A percentile compares a stretch with the other conserved stretches of the same genome.
Evolutionary conservation across 2,797 vertebrate species (phyloP).

Genomic region (Danio choprae): DNA sequence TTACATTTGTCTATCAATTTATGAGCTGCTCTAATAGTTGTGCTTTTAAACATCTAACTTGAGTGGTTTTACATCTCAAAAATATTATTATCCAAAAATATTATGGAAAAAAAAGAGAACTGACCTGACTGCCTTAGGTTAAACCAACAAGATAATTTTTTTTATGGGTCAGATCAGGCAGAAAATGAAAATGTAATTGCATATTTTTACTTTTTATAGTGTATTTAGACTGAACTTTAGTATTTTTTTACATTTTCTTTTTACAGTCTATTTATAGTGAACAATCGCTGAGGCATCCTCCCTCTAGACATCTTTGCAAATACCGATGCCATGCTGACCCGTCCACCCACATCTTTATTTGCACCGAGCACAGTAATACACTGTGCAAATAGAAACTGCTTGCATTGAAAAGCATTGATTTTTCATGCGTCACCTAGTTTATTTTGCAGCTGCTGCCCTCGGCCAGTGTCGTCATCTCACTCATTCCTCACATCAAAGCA

Average conservation of each 20-base stretch:
- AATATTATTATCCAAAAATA: background rate
- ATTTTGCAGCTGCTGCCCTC: conserved; percentile 43
- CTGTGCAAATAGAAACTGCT: conserved; percentile 43
- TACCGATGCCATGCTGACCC: conserved; percentile 42
- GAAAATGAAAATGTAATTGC: background rate
- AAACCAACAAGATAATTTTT: no score
- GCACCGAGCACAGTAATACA: conserved; percentile 13
- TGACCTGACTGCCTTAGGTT: background rate
- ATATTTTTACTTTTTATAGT: background rate
- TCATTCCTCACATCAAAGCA: conserved; percentile 32
- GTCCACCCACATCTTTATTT: conserved; percentile 21
- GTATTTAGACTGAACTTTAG: background rate
- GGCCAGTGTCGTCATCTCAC: conserved; percentile 24
- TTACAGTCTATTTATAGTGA: background rate
- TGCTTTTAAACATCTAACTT: background rate
- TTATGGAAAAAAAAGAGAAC: background rate
- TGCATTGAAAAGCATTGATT: conserved; percentile 59
- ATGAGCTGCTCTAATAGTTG: no score
- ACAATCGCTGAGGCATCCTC: background rate
- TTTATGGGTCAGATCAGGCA: background rate
- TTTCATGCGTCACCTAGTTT: conserved; percentile 67
- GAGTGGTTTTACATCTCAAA: background rate
- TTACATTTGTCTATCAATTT: no score
- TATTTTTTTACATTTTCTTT: no score
- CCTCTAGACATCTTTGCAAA: conserved; percentile 41